Percentiles rank a stretch among this genome's conserved stretches.
Evolutionary conservation across 2,113 vertebrate genomes (phyloP).

Genomic region (Zootoca vivipara): DNA sequence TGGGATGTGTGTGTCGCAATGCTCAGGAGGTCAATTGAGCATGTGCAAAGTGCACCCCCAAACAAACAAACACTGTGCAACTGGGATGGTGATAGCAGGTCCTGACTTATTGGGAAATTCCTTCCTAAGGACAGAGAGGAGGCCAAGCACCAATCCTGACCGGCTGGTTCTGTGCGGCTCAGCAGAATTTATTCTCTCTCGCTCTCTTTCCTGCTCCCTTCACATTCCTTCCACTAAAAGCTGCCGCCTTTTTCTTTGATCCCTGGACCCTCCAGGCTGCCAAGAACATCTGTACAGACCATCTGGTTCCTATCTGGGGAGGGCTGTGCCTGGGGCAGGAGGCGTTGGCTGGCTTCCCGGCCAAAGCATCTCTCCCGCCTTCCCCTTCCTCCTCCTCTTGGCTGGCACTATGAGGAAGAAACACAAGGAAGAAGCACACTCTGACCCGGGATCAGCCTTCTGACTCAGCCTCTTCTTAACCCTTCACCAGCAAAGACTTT

Average conservation of each 20-base stretch:
- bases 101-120: background rate
- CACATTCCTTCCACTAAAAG: background rate
- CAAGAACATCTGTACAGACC: background rate
- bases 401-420: background rate
- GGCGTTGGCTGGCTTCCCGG: background rate
- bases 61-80: too few species aligned
- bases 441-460: background rate
- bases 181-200: background rate
- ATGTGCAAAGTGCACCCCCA: background rate
- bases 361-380: background rate
- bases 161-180: background rate
- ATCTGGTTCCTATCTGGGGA: constrained; percentile 10
- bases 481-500: background rate
- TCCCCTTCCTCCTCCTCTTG: too few species aligned
- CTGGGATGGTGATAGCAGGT: background rate
- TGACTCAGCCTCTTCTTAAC: background rate
- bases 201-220: background rate
- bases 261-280: background rate
- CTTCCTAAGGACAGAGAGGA: background rate
- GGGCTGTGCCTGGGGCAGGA: background rate
- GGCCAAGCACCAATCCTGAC: background rate
- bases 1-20: background rate
- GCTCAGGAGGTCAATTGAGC: background rate
- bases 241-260: background rate
- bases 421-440: too few species aligned